Evolutionary conservation across 92 coral and sea anemone genomes (phyloP).

Genomic region (Zoanthus gigantus): DNA sequence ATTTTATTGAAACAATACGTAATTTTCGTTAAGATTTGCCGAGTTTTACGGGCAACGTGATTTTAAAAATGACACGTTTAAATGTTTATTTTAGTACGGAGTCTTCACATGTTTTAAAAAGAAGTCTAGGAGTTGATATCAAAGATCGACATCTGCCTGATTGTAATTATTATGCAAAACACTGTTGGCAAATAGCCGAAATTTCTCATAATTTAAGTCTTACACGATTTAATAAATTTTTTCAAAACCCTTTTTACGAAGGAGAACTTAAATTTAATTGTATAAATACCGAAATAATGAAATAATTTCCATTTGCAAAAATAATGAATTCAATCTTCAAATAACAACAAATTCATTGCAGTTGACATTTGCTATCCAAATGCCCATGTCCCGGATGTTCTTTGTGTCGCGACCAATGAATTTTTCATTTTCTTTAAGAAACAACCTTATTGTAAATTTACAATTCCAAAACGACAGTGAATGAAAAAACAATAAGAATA

Average conservation of each 20-base stretch:
- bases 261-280: not conserved
- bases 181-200: constrained; percentile 9
- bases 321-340: constrained; percentile 4
- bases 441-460: constrained; percentile 67
- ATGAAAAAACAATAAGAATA: constrained; percentile 75
- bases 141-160: constrained; percentile 3
- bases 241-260: not conserved
- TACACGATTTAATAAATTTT: not conserved
- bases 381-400: constrained; percentile 41
- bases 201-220: constrained; percentile 15
- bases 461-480: constrained; percentile 93
- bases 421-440: constrained; percentile 52
- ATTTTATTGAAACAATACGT: not conserved
- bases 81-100: not conserved
- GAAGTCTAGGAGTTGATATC: constrained; percentile 3
- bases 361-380: constrained; percentile 24
- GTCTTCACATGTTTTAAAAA: not conserved
- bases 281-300: not conserved
- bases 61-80: no score
- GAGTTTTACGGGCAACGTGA: not conserved
- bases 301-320: not conserved
- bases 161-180: constrained; percentile 23
- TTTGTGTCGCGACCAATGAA: constrained; percentile 30
- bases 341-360: not conserved
- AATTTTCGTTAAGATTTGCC: not conserved